Percentiles rank a stretch among this genome's conserved stretches.
Conservation (phyloP, 2,113 vertebrate species). For the Cololabis saira region DNA sequence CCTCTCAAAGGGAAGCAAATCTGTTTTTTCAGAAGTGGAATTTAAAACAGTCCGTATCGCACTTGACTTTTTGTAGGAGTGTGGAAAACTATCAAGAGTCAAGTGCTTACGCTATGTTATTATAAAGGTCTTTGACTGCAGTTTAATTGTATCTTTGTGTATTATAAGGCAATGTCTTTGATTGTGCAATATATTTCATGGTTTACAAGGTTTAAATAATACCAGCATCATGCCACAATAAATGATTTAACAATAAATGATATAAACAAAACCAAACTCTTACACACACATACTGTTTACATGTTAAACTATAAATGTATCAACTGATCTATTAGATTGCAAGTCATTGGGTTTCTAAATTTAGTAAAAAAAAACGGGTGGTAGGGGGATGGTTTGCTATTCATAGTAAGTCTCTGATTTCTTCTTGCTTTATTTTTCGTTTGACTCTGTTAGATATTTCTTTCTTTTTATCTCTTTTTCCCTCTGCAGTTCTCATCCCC, state of each 20-base stretch:
- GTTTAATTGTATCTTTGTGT: not conserved
- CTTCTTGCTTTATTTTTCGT: constrained; percentile 16
- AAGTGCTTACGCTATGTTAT: constrained; percentile 18
- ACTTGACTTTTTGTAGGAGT: constrained; percentile 33
- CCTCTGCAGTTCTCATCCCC: constrained; percentile 15
- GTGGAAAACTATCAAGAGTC: constrained; percentile 14
- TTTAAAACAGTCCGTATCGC: constrained; percentile 40
- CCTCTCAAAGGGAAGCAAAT: constrained; percentile 42
- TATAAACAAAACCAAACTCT: not conserved
- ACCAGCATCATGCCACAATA: not conserved
- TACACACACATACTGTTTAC: constrained; percentile 15
- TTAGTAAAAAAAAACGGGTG: constrained; percentile 23
- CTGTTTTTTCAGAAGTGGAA: constrained; percentile 36
- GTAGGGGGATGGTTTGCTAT: constrained; percentile 20
- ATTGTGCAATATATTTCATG: too few species aligned
- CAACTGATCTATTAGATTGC: constrained; percentile 48
- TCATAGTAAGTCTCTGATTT: constrained; percentile 49
- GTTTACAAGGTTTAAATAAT: not conserved
- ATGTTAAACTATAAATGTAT: constrained; percentile 63
- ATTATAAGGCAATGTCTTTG: not conserved
- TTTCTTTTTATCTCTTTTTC: not conserved
- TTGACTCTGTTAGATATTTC: constrained; percentile 4
- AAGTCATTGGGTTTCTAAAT: constrained; percentile 66
- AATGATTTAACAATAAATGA: not conserved
- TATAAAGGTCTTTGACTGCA: constrained; percentile 1